phyloP scores from a whole-genome alignment of 2,888 invertebrate species.

The Macrosiphum euphorbiae region DNA sequence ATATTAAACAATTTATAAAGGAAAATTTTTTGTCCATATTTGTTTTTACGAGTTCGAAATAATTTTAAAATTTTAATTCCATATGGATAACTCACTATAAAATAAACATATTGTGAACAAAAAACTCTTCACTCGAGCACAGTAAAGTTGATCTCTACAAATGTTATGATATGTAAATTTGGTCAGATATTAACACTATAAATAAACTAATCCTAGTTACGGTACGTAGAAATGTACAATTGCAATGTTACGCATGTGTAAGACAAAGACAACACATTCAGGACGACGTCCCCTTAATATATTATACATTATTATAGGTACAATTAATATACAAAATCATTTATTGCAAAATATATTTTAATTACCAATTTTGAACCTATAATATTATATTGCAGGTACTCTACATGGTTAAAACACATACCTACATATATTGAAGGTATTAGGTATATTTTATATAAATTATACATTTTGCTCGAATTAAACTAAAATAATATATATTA shows the following conservation, averaged over 20 bases:
- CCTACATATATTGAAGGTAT: no score
- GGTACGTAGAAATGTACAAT: background rate
- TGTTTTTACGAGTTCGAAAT: background rate
- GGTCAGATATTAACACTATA: background rate
- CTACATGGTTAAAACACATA: no score
- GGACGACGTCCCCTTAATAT: no score
- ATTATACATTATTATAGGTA: no score
- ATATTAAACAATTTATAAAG: background rate
- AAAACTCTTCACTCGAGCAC: background rate
- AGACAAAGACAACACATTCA: background rate
- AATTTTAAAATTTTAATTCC: background rate
- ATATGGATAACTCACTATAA: background rate
- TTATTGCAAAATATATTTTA: background rate
- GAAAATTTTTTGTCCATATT: background rate
- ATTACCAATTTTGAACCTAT: background rate
- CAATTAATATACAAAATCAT: background rate
- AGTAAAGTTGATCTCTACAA: background rate
- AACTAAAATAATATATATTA: no score
- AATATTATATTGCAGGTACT: no score
- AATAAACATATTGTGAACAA: background rate
- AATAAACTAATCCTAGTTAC: background rate
- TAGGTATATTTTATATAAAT: no score
- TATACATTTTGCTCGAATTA: no score
- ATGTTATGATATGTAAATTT: no score
- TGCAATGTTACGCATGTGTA: background rate